Conservation (phyloP, 2,113 vertebrate genomes). For the Elachura formosa region DNA sequence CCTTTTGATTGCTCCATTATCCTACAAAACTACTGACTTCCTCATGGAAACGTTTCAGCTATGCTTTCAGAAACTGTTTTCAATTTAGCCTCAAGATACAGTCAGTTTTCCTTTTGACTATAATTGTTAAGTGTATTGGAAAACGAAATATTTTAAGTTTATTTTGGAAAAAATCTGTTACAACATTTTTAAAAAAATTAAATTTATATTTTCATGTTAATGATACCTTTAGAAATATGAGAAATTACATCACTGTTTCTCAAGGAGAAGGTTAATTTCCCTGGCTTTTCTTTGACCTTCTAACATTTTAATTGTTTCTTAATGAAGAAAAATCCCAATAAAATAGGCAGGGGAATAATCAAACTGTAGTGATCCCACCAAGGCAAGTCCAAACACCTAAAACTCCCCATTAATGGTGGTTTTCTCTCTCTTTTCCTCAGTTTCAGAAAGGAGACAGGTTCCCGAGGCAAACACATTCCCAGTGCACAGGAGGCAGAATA, state of each 20-base stretch:
- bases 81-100: not conserved
- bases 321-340: not conserved
- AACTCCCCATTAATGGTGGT: rapidly evolving
- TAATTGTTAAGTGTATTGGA: not conserved
- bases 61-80: not conserved
- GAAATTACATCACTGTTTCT: not conserved
- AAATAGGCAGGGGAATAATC: not conserved
- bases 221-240: not conserved
- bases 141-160: not conserved
- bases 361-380: not conserved
- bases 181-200: not conserved
- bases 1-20: not conserved
- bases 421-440: too few species aligned
- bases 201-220: not conserved
- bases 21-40: not conserved
- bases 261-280: not conserved
- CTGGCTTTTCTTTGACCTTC: not conserved
- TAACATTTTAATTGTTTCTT: not conserved
- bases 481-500: rapidly evolving
- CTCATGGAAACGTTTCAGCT: not conserved
- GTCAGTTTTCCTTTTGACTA: not conserved
- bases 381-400: not conserved
- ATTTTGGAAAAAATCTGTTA: not conserved
- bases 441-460: not conserved
- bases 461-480: not conserved